Evolutionary conservation across 1,140 invertebrate species (phyloP).

Genomic region (Bursaphelenchus mucronatus): DNA sequence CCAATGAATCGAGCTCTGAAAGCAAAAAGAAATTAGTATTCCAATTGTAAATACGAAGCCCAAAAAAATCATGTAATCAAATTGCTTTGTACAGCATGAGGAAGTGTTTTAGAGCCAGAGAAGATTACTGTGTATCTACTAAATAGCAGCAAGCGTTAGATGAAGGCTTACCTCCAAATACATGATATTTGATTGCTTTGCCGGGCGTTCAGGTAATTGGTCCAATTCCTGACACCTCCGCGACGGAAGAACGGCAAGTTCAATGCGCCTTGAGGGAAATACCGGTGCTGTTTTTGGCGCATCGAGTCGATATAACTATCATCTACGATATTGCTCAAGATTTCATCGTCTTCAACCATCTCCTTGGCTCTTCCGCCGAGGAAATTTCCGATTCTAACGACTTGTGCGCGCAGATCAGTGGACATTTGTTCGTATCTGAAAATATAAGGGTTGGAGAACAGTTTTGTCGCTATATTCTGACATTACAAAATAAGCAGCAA

Average conservation of each 20-base stretch:
- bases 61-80: too few species aligned
- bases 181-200: conserved; percentile 47
- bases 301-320: conserved; percentile 54
- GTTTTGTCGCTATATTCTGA: too few species aligned
- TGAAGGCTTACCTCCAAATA: too few species aligned
- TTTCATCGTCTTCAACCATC: conserved; percentile 36
- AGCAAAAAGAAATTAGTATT: conserved; percentile 45
- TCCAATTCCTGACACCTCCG: conserved; percentile 62
- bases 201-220: conserved; percentile 62
- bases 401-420: conserved; percentile 37
- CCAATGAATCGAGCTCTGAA: conserved; percentile 38
- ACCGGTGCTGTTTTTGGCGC: conserved; percentile 55
- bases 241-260: conserved; percentile 61
- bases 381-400: conserved; percentile 55
- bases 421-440: conserved; percentile 58
- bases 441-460: background rate
- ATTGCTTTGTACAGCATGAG: too few species aligned
- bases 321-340: conserved; percentile 42
- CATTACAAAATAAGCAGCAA: background rate
- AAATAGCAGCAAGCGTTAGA: too few species aligned
- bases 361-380: conserved; percentile 50
- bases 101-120: too few species aligned
- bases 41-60: too few species aligned
- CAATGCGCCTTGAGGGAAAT: conserved; percentile 55
- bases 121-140: too few species aligned